phyloP scores from a whole-genome alignment of 2,113 vertebrate genomes.

The Empidonax alnorum region DNA sequence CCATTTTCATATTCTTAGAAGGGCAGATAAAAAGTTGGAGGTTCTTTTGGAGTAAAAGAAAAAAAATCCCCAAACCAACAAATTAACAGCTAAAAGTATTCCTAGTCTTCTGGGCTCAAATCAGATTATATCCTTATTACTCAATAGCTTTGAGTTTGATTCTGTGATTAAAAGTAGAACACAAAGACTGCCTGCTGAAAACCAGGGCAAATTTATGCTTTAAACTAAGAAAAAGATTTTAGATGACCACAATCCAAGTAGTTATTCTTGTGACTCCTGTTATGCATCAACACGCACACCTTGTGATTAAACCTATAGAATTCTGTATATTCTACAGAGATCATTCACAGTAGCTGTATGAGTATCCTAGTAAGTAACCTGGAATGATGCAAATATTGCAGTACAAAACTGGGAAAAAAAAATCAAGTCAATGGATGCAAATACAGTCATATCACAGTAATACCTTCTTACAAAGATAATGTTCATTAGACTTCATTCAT shows the following conservation, averaged over 20 bases:
- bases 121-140: not conserved
- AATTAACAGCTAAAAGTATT: not conserved
- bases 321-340: not conserved
- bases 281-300: not conserved
- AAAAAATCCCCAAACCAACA: accelerated
- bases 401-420: not conserved
- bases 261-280: not conserved
- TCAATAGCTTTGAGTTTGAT: not conserved
- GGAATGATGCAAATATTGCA: not conserved
- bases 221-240: not conserved
- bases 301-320: not conserved
- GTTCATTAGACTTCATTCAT: not conserved
- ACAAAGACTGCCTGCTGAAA: not conserved
- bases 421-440: not conserved
- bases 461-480: not conserved
- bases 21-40: not conserved
- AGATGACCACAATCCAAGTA: not conserved
- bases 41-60: not conserved
- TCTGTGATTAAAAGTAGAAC: not conserved
- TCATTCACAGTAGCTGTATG: not conserved
- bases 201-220: not conserved
- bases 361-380: not conserved
- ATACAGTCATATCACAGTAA: not conserved
- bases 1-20: not conserved
- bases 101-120: not conserved